Percentiles rank a stretch among this genome's conserved stretches.
phyloP scores from a whole-genome alignment of 92 coral and sea anemone species.

The Epizoanthus illoricatus region DNA sequence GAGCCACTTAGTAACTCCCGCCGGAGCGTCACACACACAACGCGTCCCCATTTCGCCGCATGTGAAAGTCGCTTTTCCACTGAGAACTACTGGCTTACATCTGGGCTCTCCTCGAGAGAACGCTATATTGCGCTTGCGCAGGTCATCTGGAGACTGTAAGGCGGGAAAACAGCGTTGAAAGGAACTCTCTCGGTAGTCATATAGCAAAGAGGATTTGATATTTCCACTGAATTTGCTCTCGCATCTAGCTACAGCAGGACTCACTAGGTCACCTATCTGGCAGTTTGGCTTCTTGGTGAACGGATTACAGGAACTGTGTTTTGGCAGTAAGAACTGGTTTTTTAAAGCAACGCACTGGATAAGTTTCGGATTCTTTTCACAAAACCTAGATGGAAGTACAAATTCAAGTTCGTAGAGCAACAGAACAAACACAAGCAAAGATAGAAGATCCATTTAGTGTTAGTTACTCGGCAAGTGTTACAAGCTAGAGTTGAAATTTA shows the following conservation, averaged over 20 bases:
- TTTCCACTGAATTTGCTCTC: conserved; percentile 61
- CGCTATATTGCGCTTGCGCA: conserved; percentile 70
- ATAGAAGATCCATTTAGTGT: background rate
- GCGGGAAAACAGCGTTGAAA: conserved; percentile 73
- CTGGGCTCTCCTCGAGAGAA: conserved; percentile 80
- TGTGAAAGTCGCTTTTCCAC: conserved; percentile 40
- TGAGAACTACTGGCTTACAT: conserved; percentile 59
- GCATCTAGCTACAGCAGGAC: conserved; percentile 79
- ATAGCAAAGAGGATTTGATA: conserved; percentile 54
- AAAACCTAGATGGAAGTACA: conserved; percentile 55
- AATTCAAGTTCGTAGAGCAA: background rate
- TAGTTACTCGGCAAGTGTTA: background rate
- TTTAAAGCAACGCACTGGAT: conserved; percentile 85
- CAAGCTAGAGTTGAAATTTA: background rate
- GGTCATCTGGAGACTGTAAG: conserved; percentile 53
- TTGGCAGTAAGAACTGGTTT: conserved; percentile 79
- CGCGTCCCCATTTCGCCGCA: conserved; percentile 94
- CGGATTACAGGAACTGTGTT: conserved; percentile 77
- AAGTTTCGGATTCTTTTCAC: conserved; percentile 69
- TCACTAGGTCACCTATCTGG: conserved; percentile 85
- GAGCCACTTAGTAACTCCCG: conserved; percentile 64
- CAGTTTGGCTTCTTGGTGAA: conserved; percentile 53
- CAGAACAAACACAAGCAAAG: background rate
- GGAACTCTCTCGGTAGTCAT: conserved; percentile 40
- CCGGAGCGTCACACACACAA: conserved; percentile 91